These are phyloP conservation scores for Porites rus DNA, from an alignment of 92 coral and sea anemone genomes.

Conservation along the genomic window DNA sequence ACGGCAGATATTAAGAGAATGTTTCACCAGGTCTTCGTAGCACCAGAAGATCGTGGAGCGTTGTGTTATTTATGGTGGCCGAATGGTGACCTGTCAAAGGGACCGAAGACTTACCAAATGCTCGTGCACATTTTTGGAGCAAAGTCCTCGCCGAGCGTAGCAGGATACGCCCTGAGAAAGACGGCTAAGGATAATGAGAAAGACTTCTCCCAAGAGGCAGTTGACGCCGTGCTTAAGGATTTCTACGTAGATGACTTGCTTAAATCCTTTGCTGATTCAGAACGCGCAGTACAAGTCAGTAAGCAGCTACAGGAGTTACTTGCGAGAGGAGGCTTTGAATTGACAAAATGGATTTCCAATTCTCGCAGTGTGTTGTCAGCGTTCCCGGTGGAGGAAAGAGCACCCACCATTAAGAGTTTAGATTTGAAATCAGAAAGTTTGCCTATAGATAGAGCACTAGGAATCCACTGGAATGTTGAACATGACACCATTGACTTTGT, in stretches of 20 bases:
- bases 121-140: conserved; percentile 65
- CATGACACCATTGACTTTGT: conserved; percentile 55
- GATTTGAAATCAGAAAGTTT: conserved; percentile 59
- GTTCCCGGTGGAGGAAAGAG: conserved; percentile 68
- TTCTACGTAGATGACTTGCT: conserved; percentile 57
- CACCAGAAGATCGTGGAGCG: conserved; percentile 78
- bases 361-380: conserved; percentile 62
- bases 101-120: conserved; percentile 63
- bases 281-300: conserved; percentile 41
- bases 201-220: conserved; percentile 39
- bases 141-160: conserved; percentile 58
- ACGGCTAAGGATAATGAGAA: conserved; percentile 50
- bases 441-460: conserved; percentile 68
- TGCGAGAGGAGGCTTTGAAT: conserved; percentile 73
- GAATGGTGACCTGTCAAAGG: conserved; percentile 52
- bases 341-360: conserved; percentile 79
- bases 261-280: conserved; percentile 35
- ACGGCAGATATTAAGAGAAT: conserved; percentile 70
- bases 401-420: conserved; percentile 50
- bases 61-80: conserved; percentile 82
- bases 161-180: conserved; percentile 51
- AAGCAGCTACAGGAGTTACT: conserved; percentile 53
- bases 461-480: conserved; percentile 72
- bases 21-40: conserved; percentile 76
- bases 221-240: conserved; percentile 52